Evolutionary conservation across 2,113 vertebrate genomes (phyloP).

Genomic region (Elgaria multicarinata): DNA sequence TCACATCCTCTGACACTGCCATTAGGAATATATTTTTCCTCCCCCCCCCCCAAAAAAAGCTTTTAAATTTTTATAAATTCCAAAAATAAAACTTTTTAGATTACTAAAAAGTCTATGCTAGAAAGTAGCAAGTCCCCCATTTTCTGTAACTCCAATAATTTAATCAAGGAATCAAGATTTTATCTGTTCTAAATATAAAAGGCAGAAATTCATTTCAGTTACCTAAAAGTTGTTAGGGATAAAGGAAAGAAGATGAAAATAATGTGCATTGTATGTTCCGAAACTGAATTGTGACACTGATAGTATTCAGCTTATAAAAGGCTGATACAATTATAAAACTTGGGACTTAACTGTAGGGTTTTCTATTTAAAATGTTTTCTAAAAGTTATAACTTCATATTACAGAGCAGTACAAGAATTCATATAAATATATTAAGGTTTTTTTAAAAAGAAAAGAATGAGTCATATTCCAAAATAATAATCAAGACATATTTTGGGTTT

Average conservation of each 20-base stretch:
- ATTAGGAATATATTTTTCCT: neutral
- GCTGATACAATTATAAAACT: neutral
- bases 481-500: slow-evolving; percentile 29
- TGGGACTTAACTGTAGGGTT: neutral
- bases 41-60: slow-evolving; percentile 15
- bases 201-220: slow-evolving; percentile 37
- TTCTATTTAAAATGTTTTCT: neutral
- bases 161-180: slow-evolving; percentile 8
- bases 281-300: slow-evolving; percentile 25
- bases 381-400: neutral
- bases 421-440: slow-evolving; percentile 28
- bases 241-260: slow-evolving; percentile 47
- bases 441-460: slow-evolving; percentile 7
- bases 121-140: neutral
- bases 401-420: slow-evolving; percentile 5
- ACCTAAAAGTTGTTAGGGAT: slow-evolving; percentile 42
- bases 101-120: neutral
- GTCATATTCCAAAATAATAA: slow-evolving; percentile 17
- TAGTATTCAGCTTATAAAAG: slow-evolving; percentile 13
- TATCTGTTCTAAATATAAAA: slow-evolving; percentile 42
- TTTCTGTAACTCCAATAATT: neutral
- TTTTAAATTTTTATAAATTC: neutral
- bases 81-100: slow-evolving; percentile 35
- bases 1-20: neutral
- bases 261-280: slow-evolving; percentile 20